Evolutionary conservation across 2,888 invertebrate species (phyloP).

Genomic region (Leucoma salicis): DNA sequence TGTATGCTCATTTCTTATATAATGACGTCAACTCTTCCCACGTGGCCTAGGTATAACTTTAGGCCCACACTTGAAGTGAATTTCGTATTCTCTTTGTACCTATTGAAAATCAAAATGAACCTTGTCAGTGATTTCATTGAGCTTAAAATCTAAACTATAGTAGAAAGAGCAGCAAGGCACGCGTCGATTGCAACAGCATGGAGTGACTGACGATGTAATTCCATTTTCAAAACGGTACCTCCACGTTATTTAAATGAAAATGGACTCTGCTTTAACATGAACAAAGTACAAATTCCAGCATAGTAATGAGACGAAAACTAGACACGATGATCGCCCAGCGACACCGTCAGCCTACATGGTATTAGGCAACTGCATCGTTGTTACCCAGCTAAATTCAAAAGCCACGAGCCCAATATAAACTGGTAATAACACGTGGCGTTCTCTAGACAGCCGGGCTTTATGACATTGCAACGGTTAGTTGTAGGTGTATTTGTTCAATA

Average conservation of each 20-base stretch:
- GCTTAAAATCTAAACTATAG: slow-evolving; percentile 34
- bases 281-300: slow-evolving; percentile 38
- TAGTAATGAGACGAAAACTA: slow-evolving; percentile 34
- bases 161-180: slow-evolving; percentile 51
- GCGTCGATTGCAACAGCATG: slow-evolving; percentile 68
- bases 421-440: slow-evolving; percentile 21
- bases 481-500: slow-evolving; percentile 70
- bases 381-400: slow-evolving; percentile 42
- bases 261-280: slow-evolving; percentile 14
- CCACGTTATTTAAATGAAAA: slow-evolving; percentile 19
- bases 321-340: slow-evolving; percentile 53
- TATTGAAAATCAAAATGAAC: slow-evolving; percentile 22
- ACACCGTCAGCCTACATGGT: slow-evolving; percentile 64
- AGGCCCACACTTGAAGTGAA: slow-evolving; percentile 33
- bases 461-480: slow-evolving; percentile 49
- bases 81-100: slow-evolving; percentile 8
- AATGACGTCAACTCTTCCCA: slow-evolving; percentile 66
- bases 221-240: slow-evolving; percentile 55
- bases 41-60: slow-evolving; percentile 38
- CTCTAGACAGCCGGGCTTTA: slow-evolving; percentile 33
- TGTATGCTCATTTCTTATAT: slow-evolving; percentile 31
- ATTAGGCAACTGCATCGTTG: slow-evolving; percentile 67
- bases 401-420: slow-evolving; percentile 18
- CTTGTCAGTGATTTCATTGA: slow-evolving; percentile 30
- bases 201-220: slow-evolving; percentile 39